A percentile compares a stretch with the other conserved stretches of the same genome.
Conservation (phyloP, 2,888 invertebrate species). For the Suillia variegata region DNA sequence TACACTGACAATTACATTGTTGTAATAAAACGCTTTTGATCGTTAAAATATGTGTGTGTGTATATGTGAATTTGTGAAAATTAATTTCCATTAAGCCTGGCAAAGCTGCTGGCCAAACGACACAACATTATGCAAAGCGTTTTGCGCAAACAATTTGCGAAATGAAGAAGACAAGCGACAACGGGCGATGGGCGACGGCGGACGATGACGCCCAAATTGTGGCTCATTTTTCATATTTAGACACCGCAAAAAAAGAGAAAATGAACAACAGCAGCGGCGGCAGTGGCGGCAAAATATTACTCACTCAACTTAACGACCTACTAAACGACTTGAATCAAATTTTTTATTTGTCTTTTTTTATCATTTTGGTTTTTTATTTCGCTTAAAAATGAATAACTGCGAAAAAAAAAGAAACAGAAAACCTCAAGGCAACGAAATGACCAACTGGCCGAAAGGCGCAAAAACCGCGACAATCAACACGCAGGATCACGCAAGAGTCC, state of each 20-base stretch:
- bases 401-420: too few relatives aligned
- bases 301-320: constrained; percentile 6
- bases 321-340: constrained; percentile 14
- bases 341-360: not conserved
- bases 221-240: constrained; percentile 14
- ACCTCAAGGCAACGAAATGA: not conserved
- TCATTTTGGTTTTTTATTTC: too few relatives aligned
- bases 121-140: constrained; percentile 6
- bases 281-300: too few relatives aligned
- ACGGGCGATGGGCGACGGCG: too few relatives aligned
- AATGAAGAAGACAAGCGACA: not conserved
- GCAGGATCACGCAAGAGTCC: not conserved
- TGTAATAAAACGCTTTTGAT: too few relatives aligned
- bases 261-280: too few relatives aligned
- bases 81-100: constrained; percentile 9
- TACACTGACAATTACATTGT: too few relatives aligned
- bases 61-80: constrained; percentile 1
- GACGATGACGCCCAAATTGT: not conserved
- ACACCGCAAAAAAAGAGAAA: too few relatives aligned
- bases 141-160: constrained; percentile 3
- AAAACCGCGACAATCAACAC: not conserved
- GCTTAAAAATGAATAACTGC: too few relatives aligned
- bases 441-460: not conserved
- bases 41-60: too few relatives aligned
- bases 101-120: not conserved